Evolutionary conservation across 2,113 vertebrate genomes (phyloP), one percentile per base, ranked within the genome.

Genomic region (Pyxicephalus adspersus): DNA sequence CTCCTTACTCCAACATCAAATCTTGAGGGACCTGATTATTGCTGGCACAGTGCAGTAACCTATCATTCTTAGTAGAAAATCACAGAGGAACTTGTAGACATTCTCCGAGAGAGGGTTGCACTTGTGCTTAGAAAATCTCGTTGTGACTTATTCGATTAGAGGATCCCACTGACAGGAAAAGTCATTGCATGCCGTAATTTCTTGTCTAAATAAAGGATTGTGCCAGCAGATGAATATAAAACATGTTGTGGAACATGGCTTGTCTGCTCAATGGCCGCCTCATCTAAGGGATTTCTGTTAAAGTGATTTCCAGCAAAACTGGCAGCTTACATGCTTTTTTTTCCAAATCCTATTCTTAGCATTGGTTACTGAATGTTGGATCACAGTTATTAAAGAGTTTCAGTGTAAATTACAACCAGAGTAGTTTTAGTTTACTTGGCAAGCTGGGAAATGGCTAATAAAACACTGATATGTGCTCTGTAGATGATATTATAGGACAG

Each of bases 11-110:
- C 45, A 45, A 73, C 68, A 65, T 64, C 57, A 81, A 65, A 73
- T 65, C 79, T 81, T 65, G 51, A 81, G 79, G 79, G 70, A 74
- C 79, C 79, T 81, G 79, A 74, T 81, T 74, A 81, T 71, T 65
- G 79, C 79, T 74, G 68, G 61, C 68, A 81, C 26, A 23, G 68
- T 51, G 60, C 79, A 74, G 70, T 57, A 72, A 81, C 79, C 79
- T 65, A 81, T 81, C 79, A 74, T 81, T 81, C 79, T 81, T 81
- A 81, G 45, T 38, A 74, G 79, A 81, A 81, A 81, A 81, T 81
- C 79, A 81, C 78, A 58, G 25, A 61, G 74, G 65, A 81, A 61
- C 79, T 74, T 54, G 45, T 64, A 81, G 70, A 81, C 79, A 57
- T 81, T 73, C 68, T 81, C 58, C 57, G 50, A 63, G 60, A 81